Conservation (phyloP, 2,113 vertebrate genomes). For the Lipophrys pholis region DNA sequence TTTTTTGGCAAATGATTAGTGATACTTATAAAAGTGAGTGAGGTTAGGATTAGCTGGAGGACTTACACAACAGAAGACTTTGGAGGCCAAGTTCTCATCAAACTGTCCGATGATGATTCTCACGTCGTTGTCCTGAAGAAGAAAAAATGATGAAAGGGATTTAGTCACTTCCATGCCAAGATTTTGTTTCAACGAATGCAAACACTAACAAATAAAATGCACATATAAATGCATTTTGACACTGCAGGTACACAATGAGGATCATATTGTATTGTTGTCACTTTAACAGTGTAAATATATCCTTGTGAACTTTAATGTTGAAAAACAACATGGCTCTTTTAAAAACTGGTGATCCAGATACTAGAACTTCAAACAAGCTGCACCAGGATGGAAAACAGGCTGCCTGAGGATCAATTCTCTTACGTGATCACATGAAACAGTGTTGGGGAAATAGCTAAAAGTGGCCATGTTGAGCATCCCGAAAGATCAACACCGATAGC, state of each 20-base stretch:
- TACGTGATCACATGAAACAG: slow-evolving; percentile 1
- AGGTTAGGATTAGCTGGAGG: neutral
- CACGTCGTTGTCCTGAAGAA: slow-evolving; percentile 93
- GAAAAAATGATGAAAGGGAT: neutral
- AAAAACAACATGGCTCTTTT: neutral
- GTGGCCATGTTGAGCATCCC: neutral
- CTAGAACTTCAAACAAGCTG: neutral
- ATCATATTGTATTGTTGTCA: neutral
- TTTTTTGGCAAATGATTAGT: too few relatives aligned
- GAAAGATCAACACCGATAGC: slow-evolving; percentile 13
- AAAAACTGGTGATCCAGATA: neutral
- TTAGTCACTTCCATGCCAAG: too few relatives aligned
- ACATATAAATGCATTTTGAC: neutral
- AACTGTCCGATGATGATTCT: slow-evolving; percentile 99
- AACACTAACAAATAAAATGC: neutral
- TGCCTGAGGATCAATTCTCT: neutral
- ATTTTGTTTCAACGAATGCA: neutral
- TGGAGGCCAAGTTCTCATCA: slow-evolving; percentile 95
- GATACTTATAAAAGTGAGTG: too few relatives aligned
- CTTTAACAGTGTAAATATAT: neutral
- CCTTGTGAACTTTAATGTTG: neutral
- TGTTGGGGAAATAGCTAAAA: neutral
- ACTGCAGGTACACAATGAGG: neutral
- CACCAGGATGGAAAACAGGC: neutral
- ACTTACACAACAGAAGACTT: slow-evolving; percentile 99